These are phyloP conservation scores for Belonocnema kinseyi DNA, from an alignment of 1,140 invertebrate genomes.

Conservation along the genomic window DNA sequence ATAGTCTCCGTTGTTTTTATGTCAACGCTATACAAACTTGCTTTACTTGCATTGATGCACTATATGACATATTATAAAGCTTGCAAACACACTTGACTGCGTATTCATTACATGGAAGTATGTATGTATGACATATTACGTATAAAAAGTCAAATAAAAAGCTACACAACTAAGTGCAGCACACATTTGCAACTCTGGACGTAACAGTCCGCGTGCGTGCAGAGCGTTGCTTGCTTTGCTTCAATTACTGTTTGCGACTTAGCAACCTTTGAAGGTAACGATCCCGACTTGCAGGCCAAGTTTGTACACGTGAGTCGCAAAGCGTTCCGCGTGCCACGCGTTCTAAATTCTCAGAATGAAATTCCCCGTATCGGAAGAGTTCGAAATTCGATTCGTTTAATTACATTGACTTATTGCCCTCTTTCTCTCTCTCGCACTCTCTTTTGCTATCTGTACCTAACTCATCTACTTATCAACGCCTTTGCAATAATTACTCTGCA, in stretches of 20 bases:
- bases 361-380: not conserved
- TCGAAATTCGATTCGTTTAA: constrained; percentile 25
- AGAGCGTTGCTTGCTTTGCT: not conserved
- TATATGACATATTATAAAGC: not conserved
- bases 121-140: not conserved
- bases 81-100: not conserved
- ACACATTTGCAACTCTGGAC: not conserved
- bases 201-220: constrained; percentile 2
- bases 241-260: not conserved
- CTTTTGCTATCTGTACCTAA: not conserved
- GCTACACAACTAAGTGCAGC: not conserved
- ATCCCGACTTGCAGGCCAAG: not conserved
- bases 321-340: not conserved
- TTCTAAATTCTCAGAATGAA: not conserved
- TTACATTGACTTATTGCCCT: constrained; percentile 7
- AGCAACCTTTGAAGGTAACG: not conserved
- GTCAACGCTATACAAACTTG: not conserved
- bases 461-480: not conserved
- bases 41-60: not conserved
- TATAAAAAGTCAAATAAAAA: not conserved
- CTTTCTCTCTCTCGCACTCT: not conserved
- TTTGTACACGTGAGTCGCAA: not conserved
- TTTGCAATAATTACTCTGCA: constrained; percentile 11
- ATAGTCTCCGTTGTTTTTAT: not conserved
- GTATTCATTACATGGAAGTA: no score